Conservation (phyloP, 2,888 invertebrate species). For the Eretmocerus hayati region DNA sequence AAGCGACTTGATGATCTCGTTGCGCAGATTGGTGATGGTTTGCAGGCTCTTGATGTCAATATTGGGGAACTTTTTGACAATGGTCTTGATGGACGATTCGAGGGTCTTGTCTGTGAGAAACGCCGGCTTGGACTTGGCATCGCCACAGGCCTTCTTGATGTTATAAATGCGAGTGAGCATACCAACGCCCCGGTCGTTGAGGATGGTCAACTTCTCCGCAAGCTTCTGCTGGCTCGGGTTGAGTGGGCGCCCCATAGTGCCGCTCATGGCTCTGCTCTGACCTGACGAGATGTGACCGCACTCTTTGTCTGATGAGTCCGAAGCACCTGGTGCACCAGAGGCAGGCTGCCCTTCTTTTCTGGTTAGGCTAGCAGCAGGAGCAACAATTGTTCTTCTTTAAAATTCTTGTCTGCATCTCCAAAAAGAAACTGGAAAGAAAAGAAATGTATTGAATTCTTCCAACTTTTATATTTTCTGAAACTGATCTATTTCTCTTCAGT, state of each 20-base stretch:
- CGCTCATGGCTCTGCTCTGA: no score
- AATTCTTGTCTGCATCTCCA: no score
- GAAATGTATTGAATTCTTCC: no score
- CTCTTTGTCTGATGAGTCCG: no score
- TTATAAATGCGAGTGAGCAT: conserved; percentile 98
- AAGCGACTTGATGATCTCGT: conserved; percentile 93
- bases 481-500: no score
- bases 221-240: conserved; percentile 90
- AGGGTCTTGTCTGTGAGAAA: conserved; percentile 96
- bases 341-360: no score
- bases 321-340: no score
- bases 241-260: conserved; percentile 61
- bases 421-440: no score
- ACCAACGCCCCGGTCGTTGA: conserved; percentile 93
- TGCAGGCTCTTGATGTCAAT: conserved; percentile 88
- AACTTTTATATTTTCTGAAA: no score
- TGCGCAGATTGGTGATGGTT: conserved; percentile 77
- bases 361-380: no score
- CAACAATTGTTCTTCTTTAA: no score
- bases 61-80: conserved; percentile 90
- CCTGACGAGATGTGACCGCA: no score
- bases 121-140: conserved; percentile 95
- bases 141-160: conserved; percentile 98
- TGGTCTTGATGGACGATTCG: conserved; percentile 91
- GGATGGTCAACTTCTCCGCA: conserved; percentile 92